Evolutionary conservation across 2,113 vertebrate species (phyloP).

Genomic region (Ciconia boyciana): DNA sequence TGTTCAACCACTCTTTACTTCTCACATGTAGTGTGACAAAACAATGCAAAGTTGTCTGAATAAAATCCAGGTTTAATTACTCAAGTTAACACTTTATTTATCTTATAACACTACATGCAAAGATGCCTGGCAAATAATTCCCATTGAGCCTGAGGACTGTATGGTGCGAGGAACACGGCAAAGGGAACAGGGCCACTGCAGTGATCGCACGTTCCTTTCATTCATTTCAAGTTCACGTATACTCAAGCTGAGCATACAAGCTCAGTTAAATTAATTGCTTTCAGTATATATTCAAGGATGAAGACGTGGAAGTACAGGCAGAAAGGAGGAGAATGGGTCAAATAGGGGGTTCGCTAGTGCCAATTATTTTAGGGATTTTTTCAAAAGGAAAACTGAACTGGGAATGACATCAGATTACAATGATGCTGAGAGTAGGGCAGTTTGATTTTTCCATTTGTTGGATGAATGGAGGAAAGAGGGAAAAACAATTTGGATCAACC

Average conservation of each 20-base stretch:
- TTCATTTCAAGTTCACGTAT: rapidly evolving
- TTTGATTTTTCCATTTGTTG: not conserved
- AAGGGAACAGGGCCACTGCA: not conserved
- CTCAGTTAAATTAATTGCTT: not conserved
- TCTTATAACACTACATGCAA: not conserved
- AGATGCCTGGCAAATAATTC: not conserved
- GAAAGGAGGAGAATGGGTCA: not conserved
- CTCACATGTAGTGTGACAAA: not conserved
- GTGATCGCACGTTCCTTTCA: rapidly evolving
- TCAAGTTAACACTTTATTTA: not conserved
- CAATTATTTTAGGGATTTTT: not conserved
- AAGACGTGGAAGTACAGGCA: not conserved
- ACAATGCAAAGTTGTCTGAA: not conserved
- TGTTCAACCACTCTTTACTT: not conserved
- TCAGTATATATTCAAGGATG: not conserved
- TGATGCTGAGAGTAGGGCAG: not conserved
- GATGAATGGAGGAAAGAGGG: not conserved
- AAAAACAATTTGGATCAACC: not conserved
- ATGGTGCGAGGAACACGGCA: not conserved
- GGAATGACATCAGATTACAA: not conserved
- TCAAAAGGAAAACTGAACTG: not conserved
- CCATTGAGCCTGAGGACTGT: not conserved
- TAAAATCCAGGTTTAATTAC: not conserved
- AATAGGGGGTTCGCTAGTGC: rapidly evolving
- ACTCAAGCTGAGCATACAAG: not conserved